Conservation (phyloP, 2,113 vertebrate genomes). For the Poeciliopsis prolifica region DNA sequence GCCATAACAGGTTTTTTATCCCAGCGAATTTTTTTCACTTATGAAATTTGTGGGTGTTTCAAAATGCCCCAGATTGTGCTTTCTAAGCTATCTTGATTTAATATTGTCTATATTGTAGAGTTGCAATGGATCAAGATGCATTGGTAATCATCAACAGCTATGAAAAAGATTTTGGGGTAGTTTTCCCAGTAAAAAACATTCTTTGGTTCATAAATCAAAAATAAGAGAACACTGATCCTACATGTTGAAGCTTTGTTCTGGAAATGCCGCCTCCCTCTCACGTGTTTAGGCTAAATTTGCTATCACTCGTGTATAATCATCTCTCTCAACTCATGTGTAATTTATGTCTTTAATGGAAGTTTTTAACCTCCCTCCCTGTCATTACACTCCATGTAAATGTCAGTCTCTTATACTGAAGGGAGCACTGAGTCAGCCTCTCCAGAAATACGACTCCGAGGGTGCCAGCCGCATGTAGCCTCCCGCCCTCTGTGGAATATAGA, state of each 20-base stretch:
- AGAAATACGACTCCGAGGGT: conserved; percentile 74
- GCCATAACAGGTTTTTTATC: no score
- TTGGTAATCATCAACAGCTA: no score
- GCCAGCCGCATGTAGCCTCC: conserved; percentile 73
- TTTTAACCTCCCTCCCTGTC: conserved; percentile 68
- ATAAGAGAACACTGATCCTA: background rate
- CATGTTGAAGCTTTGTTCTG: conserved; percentile 5
- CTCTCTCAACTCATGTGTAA: conserved; percentile 55
- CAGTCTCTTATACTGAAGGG: conserved; percentile 61
- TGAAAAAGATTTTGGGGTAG: no score
- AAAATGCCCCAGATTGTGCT: no score
- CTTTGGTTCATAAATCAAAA: background rate
- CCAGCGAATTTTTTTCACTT: no score
- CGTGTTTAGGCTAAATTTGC: conserved; percentile 45
- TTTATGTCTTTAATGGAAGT: conserved; percentile 69
- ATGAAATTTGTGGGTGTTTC: no score
- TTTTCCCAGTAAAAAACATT: background rate
- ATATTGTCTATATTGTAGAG: no score
- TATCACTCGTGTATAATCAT: conserved; percentile 65
- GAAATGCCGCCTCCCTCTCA: conserved; percentile 36
- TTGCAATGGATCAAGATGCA: no score
- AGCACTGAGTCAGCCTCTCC: conserved; percentile 68
- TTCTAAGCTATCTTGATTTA: no score
- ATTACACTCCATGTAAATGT: conserved; percentile 74
- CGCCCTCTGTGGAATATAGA: conserved; percentile 80